Conservation (phyloP, 2,113 vertebrate species). For the Haliaeetus leucogaster region DNA sequence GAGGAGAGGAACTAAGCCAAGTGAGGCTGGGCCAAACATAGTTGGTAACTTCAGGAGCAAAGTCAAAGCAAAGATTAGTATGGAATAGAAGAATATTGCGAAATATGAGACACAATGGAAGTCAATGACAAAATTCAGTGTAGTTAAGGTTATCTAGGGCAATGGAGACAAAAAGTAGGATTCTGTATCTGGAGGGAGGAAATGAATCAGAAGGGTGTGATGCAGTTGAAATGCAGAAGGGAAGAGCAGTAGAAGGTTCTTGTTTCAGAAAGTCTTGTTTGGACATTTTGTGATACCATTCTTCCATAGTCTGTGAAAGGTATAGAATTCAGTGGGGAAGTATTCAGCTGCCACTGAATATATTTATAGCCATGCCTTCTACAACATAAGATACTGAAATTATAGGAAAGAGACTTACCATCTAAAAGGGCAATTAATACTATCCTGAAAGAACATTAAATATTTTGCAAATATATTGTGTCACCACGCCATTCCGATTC, state of each 20-base stretch:
- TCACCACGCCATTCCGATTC: background rate
- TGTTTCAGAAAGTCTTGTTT: background rate
- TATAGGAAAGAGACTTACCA: background rate
- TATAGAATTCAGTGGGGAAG: background rate
- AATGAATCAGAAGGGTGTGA: background rate
- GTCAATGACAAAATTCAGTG: background rate
- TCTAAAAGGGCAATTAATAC: background rate
- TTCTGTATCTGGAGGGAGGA: background rate
- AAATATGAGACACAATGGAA: background rate
- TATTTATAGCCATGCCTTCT: background rate
- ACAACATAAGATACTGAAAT: background rate
- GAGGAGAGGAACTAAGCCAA: background rate
- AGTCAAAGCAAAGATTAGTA: background rate
- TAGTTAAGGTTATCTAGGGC: background rate
- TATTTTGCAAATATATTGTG: background rate
- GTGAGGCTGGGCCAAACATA: background rate
- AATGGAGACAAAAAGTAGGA: background rate
- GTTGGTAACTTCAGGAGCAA: background rate
- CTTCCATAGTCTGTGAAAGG: background rate
- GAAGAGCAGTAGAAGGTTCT: background rate
- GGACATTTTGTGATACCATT: background rate
- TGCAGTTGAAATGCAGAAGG: background rate
- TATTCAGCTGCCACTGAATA: background rate
- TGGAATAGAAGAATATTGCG: background rate
- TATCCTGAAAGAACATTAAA: background rate